phyloP scores from a whole-genome alignment of 2,797 vertebrate species.

The Lophotriccus pileatus region DNA sequence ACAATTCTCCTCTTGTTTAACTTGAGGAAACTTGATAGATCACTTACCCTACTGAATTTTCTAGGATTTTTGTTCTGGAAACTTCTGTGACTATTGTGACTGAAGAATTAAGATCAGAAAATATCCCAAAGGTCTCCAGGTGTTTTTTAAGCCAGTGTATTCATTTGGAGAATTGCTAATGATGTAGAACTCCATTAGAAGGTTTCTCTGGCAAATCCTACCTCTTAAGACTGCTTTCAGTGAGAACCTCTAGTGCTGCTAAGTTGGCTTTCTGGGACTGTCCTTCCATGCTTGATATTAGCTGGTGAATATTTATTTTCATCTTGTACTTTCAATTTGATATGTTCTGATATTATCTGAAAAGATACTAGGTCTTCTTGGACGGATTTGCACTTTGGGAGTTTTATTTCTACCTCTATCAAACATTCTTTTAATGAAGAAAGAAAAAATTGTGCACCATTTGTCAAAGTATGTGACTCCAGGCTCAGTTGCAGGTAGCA shows the following conservation, averaged over 20 bases:
- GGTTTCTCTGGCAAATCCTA: not conserved
- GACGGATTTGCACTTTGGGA: not conserved
- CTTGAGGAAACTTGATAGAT: slow-evolving; percentile 70
- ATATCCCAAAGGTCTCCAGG: not conserved
- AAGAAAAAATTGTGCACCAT: not conserved
- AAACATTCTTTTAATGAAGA: not conserved
- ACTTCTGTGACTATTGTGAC: not conserved
- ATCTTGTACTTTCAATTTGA: not conserved
- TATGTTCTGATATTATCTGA: not conserved
- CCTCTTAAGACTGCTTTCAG: not conserved
- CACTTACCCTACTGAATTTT: slow-evolving; percentile 47
- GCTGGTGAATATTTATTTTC: not conserved
- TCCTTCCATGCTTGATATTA: not conserved
- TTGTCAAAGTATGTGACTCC: not conserved
- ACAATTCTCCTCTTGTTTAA: slow-evolving; percentile 64
- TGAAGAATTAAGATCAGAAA: slow-evolving; percentile 42
- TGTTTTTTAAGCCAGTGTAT: slow-evolving; percentile 16
- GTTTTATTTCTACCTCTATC: not conserved
- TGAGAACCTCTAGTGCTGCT: not conserved
- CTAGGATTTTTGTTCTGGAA: slow-evolving; percentile 4
- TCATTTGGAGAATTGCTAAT: slow-evolving; percentile 20
- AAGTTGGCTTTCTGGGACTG: not conserved
- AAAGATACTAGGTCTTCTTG: not conserved
- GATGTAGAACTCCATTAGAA: not conserved
- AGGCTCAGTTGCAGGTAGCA: not conserved